Percentiles rank a stretch among this genome's conserved stretches.
Evolutionary conservation across 2,113 vertebrate genomes (phyloP).

Genomic region (Pogona vitticeps): DNA sequence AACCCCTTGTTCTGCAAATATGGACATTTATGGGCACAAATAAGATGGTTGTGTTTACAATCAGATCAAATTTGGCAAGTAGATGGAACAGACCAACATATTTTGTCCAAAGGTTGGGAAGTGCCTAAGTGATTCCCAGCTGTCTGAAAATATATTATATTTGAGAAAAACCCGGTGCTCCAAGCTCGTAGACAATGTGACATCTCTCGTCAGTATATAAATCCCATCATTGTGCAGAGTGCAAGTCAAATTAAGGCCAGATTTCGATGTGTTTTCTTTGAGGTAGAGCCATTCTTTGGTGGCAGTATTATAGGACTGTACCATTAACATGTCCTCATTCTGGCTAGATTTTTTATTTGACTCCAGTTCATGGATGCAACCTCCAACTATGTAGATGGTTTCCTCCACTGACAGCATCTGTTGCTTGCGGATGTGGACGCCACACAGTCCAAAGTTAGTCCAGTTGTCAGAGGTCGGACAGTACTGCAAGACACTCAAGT

Average conservation of each 20-base stretch:
- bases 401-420: slow-evolving; percentile 98
- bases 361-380: slow-evolving; percentile 87
- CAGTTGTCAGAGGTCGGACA: slow-evolving; percentile 88
- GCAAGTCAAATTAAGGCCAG: slow-evolving; percentile 92
- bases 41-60: slow-evolving; percentile 31
- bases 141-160: slow-evolving; percentile 90
- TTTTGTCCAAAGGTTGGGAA: slow-evolving; percentile 92
- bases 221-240: slow-evolving; percentile 93
- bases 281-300: slow-evolving; percentile 90
- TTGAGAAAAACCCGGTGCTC: slow-evolving; percentile 93
- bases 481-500: slow-evolving; percentile 90
- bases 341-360: slow-evolving; percentile 76
- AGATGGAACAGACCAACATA: slow-evolving; percentile 92
- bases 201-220: slow-evolving; percentile 93
- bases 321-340: slow-evolving; percentile 87
- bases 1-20: slow-evolving; percentile 9
- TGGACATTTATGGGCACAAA: slow-evolving; percentile 18
- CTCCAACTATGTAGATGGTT: slow-evolving; percentile 93
- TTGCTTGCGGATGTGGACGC: slow-evolving; percentile 92
- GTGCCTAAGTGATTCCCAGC: slow-evolving; percentile 88
- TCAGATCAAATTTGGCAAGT: slow-evolving; percentile 82
- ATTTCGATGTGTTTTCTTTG: slow-evolving; percentile 91
- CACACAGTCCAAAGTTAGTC: slow-evolving; percentile 84
- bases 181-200: slow-evolving; percentile 85
- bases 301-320: slow-evolving; percentile 89